A percentile compares a stretch with the other conserved stretches of the same genome.
These are phyloP conservation scores for Phoeniculus purpureus DNA, from an alignment of 2,797 vertebrate species.

Conservation along the genomic window DNA sequence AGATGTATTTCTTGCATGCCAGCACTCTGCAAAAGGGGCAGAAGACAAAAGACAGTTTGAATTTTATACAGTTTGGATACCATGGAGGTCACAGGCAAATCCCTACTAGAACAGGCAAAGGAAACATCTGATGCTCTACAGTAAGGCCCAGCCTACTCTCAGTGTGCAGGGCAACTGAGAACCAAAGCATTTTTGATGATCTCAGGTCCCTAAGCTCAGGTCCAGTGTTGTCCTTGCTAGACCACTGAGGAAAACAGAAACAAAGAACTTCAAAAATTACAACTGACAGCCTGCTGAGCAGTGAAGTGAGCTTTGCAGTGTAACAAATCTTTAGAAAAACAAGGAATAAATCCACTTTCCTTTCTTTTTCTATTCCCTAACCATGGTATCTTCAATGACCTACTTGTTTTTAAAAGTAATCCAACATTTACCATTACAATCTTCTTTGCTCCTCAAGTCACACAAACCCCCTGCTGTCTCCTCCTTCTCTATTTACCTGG, in stretches of 20 bases:
- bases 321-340: conserved; percentile 38
- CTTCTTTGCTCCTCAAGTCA: conserved; percentile 55
- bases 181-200: neutral
- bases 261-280: conserved; percentile 6
- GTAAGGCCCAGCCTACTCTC: neutral
- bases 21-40: neutral
- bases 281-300: neutral
- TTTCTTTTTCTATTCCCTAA: conserved; percentile 26
- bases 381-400: conserved; percentile 27
- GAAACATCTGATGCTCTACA: neutral
- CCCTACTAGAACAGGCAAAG: neutral
- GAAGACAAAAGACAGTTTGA: neutral
- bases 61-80: neutral
- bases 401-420: conserved; percentile 66
- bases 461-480: conserved; percentile 49
- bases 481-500: conserved; percentile 63
- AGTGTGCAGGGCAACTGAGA: neutral
- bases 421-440: conserved; percentile 57
- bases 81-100: neutral
- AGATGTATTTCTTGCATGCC: neutral
- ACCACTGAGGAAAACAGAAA: neutral
- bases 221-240: neutral
- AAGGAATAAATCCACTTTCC: neutral
- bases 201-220: neutral
- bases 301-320: neutral